Percentiles rank a stretch among this genome's conserved stretches.
Evolutionary conservation across 2,797 vertebrate genomes (phyloP).

Genomic region (Pseudochirops cupreus): DNA sequence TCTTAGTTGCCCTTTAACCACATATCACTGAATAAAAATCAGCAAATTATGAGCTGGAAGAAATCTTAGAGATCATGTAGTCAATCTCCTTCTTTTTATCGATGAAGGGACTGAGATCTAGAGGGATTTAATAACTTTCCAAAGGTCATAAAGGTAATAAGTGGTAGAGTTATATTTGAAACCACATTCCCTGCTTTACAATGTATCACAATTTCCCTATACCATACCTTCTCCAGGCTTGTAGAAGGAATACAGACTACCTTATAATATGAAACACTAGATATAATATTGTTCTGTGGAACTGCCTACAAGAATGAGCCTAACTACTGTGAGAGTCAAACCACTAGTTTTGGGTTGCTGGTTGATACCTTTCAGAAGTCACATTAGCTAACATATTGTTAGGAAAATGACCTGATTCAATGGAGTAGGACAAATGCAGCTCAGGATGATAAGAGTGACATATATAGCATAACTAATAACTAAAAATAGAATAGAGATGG

Average conservation of each 20-base stretch:
- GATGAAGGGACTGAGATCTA: neutral
- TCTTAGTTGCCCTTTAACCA: neutral
- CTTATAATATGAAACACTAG: neutral
- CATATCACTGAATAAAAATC: neutral
- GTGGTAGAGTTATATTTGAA: neutral
- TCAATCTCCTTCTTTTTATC: neutral
- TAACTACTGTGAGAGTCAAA: neutral
- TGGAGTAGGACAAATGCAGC: neutral
- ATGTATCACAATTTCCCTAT: neutral
- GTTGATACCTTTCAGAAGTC: neutral
- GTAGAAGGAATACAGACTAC: neutral
- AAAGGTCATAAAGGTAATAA: neutral
- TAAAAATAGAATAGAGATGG: neutral
- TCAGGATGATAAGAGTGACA: neutral
- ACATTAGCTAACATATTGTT: neutral
- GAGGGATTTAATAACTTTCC: neutral
- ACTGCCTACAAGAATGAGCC: neutral
- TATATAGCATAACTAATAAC: neutral
- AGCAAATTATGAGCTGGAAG: neutral
- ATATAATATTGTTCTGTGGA: neutral
- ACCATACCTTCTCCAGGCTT: neutral
- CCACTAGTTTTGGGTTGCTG: neutral
- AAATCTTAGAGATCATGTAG: neutral
- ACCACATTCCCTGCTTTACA: neutral
- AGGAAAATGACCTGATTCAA: conserved; percentile 11